A percentile compares a stretch with the other conserved stretches of the same genome.
Conservation (phyloP, 37 sponge, comb jelly and placozoan species). For the Ephydatia muelleri region DNA sequence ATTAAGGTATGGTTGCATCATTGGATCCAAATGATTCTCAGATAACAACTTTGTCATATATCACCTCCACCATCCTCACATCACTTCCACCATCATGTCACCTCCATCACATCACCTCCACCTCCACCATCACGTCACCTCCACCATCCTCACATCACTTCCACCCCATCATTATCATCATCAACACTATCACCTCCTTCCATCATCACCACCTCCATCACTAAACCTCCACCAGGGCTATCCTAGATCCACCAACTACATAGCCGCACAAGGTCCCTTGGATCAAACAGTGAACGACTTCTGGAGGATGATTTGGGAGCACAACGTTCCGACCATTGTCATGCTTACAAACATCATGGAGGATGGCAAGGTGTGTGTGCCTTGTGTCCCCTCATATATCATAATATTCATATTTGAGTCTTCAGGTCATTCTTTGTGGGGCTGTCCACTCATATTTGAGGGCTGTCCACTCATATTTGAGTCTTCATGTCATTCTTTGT, state of each 20-base stretch:
- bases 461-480: too few species aligned
- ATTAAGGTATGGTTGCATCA: constrained; percentile 25
- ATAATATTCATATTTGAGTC: too few species aligned
- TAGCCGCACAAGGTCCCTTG: neutral
- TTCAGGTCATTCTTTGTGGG: too few species aligned
- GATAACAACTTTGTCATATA: too few species aligned
- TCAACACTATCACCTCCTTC: neutral
- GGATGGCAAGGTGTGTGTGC: neutral
- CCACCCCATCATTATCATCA: neutral
- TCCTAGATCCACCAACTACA: neutral
- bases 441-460: too few species aligned
- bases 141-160: neutral
- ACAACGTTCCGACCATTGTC: neutral
- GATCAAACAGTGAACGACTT: neutral
- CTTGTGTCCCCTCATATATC: too few species aligned
- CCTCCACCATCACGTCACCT: too few species aligned
- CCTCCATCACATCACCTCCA: too few species aligned
- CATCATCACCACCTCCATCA: neutral
- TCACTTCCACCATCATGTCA: too few species aligned
- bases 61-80: too few species aligned
- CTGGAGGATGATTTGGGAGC: neutral
- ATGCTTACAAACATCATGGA: neutral
- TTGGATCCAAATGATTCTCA: too few species aligned
- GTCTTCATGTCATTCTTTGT: too few species aligned
- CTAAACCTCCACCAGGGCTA: neutral